Evolutionary conservation across 1,140 invertebrate species (phyloP).

Genomic region (Aricia agestis): DNA sequence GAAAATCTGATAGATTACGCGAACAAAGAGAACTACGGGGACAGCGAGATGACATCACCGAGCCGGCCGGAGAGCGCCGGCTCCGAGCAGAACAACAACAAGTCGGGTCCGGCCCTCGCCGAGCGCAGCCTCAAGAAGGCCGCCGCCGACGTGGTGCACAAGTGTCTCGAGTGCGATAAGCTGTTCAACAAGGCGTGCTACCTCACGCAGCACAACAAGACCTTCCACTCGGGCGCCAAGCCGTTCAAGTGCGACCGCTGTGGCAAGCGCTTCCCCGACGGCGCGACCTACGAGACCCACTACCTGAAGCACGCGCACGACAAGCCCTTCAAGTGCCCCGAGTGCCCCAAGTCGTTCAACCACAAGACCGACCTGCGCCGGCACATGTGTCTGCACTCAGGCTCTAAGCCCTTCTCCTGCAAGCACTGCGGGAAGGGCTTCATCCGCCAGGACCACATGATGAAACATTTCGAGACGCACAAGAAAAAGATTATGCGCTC

Average conservation of each 20-base stretch:
- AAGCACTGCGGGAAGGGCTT: slow-evolving; percentile 91
- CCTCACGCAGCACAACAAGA: slow-evolving; percentile 92
- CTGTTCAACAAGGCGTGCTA: slow-evolving; percentile 91
- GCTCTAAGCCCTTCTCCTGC: slow-evolving; percentile 88
- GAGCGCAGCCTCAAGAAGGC: slow-evolving; percentile 65
- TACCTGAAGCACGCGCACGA: slow-evolving; percentile 86
- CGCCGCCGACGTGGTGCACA: slow-evolving; percentile 74
- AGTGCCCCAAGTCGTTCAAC: slow-evolving; percentile 88
- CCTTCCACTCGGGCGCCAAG: slow-evolving; percentile 90
- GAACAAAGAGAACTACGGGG: slow-evolving; percentile 74
- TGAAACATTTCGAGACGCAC: slow-evolving; percentile 94
- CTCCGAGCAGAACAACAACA: slow-evolving; percentile 57
- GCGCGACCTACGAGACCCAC: slow-evolving; percentile 82
- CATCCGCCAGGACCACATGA: slow-evolving; percentile 95
- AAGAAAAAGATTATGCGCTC: slow-evolving; percentile 65
- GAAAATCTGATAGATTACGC: slow-evolving; percentile 71
- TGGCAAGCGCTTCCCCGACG: slow-evolving; percentile 87
- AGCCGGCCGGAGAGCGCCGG: slow-evolving; percentile 68
- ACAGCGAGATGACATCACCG: slow-evolving; percentile 65
- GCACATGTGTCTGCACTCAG: slow-evolving; percentile 91
- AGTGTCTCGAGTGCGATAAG: slow-evolving; percentile 90
- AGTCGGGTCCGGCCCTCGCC: slow-evolving; percentile 40
- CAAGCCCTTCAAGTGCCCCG: slow-evolving; percentile 92
- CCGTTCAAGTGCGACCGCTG: slow-evolving; percentile 90
- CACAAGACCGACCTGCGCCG: slow-evolving; percentile 94